Evolutionary conservation across 2,113 vertebrate species (phyloP).

Genomic region (Periophthalmodon schlosseri): DNA sequence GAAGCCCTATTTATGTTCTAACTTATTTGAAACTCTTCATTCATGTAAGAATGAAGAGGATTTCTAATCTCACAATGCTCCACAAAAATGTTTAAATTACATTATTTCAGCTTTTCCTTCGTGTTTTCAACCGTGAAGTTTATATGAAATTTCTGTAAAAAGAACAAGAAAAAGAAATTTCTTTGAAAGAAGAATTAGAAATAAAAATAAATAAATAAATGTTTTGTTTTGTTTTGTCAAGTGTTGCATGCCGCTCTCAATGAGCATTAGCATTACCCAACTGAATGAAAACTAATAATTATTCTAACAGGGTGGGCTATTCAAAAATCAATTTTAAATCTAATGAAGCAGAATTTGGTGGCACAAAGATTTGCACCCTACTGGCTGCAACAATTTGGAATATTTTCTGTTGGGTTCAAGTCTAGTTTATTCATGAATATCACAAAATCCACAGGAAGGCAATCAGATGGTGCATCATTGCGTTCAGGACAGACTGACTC

Average conservation of each 20-base stretch:
- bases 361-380: not conserved
- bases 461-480: slow-evolving; percentile 1
- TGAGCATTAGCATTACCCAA: not conserved
- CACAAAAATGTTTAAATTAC: not conserved
- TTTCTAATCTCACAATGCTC: not conserved
- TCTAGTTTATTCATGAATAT: slow-evolving; percentile 5
- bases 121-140: not conserved
- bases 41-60: too few species aligned
- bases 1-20: too few species aligned
- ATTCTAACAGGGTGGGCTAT: not conserved
- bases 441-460: not conserved
- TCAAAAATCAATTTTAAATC: not conserved
- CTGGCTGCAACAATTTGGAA: slow-evolving; percentile 1
- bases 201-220: not conserved
- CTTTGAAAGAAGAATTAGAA: too few species aligned
- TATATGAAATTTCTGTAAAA: not conserved
- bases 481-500: not conserved
- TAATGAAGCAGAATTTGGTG: not conserved
- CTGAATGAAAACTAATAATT: not conserved
- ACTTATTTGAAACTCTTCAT: too few species aligned
- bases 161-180: too few species aligned
- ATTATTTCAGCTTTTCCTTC: not conserved
- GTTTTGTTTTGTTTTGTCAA: too few species aligned
- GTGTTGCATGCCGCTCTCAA: not conserved
- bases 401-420: not conserved